phyloP scores from a whole-genome alignment of 1,140 invertebrate species.

The Neodiprion lecontei region DNA sequence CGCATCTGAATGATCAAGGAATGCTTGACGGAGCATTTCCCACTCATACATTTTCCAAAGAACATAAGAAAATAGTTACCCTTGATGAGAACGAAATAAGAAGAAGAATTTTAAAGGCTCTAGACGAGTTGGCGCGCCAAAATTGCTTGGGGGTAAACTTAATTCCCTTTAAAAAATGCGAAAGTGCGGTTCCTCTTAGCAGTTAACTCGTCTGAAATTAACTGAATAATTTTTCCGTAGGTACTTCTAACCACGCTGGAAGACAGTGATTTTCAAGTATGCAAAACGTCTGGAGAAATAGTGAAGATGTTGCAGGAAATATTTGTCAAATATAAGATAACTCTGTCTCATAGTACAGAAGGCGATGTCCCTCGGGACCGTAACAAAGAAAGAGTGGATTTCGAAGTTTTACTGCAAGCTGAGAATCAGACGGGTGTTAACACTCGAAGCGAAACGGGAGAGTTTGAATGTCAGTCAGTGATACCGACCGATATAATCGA shows the following conservation, averaged over 20 bases:
- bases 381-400: slow-evolving; percentile 28
- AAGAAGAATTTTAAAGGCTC: slow-evolving; percentile 68
- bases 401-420: slow-evolving; percentile 34
- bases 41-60: slow-evolving; percentile 78
- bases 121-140: slow-evolving; percentile 69
- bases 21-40: slow-evolving; percentile 82
- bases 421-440: slow-evolving; percentile 11
- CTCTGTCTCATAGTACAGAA: slow-evolving; percentile 34
- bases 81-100: slow-evolving; percentile 73
- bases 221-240: slow-evolving; percentile 28
- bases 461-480: background rate
- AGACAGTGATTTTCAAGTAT: slow-evolving; percentile 75
- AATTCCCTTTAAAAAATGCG: background rate
- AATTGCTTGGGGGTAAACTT: slow-evolving; percentile 69
- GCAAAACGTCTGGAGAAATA: slow-evolving; percentile 66
- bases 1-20: slow-evolving; percentile 73
- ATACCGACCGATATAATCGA: slow-evolving; percentile 57
- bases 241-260: slow-evolving; percentile 71
- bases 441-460: slow-evolving; percentile 5
- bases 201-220: background rate
- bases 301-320: slow-evolving; percentile 66
- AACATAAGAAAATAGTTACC: slow-evolving; percentile 76
- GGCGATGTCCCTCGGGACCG: slow-evolving; percentile 21
- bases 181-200: background rate
- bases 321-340: slow-evolving; percentile 66